Conservation (phyloP, 2,113 vertebrate species). For the Catagonus wagneri region DNA sequence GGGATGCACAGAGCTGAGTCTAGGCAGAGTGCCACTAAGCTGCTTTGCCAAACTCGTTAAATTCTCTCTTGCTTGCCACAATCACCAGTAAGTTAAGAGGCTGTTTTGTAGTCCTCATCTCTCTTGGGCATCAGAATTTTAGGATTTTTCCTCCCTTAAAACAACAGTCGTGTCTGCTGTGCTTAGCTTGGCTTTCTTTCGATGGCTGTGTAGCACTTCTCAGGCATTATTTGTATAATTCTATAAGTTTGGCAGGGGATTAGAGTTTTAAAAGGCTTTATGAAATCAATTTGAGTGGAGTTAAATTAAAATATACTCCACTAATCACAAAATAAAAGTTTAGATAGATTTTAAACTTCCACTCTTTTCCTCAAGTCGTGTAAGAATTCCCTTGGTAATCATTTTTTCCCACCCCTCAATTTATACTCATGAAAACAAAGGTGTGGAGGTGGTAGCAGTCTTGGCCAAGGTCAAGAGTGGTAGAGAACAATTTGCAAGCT, state of each 20-base stretch:
- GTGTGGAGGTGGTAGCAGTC: not conserved
- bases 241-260: not conserved
- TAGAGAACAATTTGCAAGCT: not conserved
- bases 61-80: not conserved
- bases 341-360: not conserved
- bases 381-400: not conserved
- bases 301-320: slow-evolving; percentile 4
- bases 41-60: not conserved
- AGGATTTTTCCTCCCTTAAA: not conserved
- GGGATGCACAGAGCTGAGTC: not conserved
- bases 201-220: not conserved
- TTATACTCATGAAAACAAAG: not conserved
- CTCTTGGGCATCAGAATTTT: not conserved
- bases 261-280: slow-evolving; percentile 16
- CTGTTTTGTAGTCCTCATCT: not conserved
- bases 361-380: not conserved
- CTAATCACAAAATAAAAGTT: not conserved
- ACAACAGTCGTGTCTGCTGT: not conserved
- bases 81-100: slow-evolving; percentile 1
- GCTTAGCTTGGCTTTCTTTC: not conserved
- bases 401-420: not conserved
- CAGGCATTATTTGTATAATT: slow-evolving; percentile 35
- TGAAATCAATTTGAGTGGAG: not conserved
- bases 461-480: not conserved
- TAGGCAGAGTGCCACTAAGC: not conserved